Evolutionary conservation across 1,140 invertebrate genomes (phyloP), one percentile per base, ranked within the genome.

Genomic region (Zaprionus lachaisei): DNA sequence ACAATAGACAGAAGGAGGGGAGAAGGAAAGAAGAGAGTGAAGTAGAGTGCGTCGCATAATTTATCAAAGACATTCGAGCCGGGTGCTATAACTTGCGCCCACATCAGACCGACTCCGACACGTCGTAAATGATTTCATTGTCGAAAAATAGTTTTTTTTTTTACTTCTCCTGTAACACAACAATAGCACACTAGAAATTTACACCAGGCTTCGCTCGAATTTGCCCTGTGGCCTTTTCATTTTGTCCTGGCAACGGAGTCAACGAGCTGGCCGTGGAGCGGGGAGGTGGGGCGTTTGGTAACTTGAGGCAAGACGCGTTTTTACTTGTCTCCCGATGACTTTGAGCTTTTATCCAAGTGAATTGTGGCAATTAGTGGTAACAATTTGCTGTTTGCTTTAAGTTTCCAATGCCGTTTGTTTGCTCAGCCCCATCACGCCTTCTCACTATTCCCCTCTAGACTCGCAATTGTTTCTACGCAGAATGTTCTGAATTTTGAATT

Each of bases 371-470:
- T 90, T 90, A 90, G 85, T 80, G 74, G 76, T 82, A 85, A 81
- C 79, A 90, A 90, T 90, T 90, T 85, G 85, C 81, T 82, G 85
- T 90, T 90, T 85, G 81, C 77, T 79, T 85, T 74, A 85, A 90
- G 86, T 90, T 82, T 77, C 56, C 47, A 62, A 51, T 58, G 22
- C 65, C 55, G 17, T 69, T 77, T 68, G 63, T 49, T 72, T 61
- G 38, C 55, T 55, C 54, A 58, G 41, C 5, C 2, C n/a, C n/a
- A n/a, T 5, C 20, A 34, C 38, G 17, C 54, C 49, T 51, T 34
- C 47, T 49, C 49, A 9, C 26, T 67, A n/a, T 9, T n/a, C 14
- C 31, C 44, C 22, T 54, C 26, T 31, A 81, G 56, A 49, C 69
- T 64, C 28, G 65, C 67, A 80, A 80, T 80, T 11, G 41, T 17